Conservation (phyloP, 23 tunicate species). For the Styela clava region DNA sequence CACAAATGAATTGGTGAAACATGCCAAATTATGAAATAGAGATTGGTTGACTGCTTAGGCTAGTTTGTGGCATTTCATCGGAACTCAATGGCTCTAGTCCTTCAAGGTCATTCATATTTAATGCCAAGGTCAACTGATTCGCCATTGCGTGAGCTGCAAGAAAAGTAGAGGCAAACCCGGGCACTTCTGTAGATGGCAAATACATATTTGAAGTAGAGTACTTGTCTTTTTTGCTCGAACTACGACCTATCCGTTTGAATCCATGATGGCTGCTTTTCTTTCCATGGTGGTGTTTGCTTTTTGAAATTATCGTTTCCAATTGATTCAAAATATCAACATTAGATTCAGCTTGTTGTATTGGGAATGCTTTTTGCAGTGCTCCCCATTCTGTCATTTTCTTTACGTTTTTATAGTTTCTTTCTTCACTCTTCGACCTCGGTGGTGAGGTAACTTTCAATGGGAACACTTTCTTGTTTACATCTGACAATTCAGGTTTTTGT, state of each 20-base stretch:
- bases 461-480: background rate
- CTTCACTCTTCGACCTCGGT: background rate
- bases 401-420: conserved; percentile 15
- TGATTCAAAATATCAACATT: background rate
- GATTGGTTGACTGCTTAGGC: background rate
- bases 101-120: conserved; percentile 12
- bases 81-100: background rate
- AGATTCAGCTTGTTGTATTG: conserved; percentile 1
- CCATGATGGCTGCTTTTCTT: background rate
- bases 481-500: background rate
- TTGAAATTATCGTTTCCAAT: background rate
- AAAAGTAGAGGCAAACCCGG: conserved; percentile 1
- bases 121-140: conserved; percentile 23
- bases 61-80: background rate
- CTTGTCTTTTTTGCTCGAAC: background rate
- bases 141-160: conserved; percentile 32
- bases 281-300: background rate
- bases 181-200: background rate
- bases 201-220: background rate
- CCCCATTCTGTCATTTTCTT: conserved; percentile 36
- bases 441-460: background rate
- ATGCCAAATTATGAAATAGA: background rate
- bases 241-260: background rate
- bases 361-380: conserved; percentile 13
- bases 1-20: too few species aligned